Evolutionary conservation across 2,113 vertebrate genomes (phyloP), one percentile per base, ranked within the genome.

Genomic region (Tetraodon nigroviridis): DNA sequence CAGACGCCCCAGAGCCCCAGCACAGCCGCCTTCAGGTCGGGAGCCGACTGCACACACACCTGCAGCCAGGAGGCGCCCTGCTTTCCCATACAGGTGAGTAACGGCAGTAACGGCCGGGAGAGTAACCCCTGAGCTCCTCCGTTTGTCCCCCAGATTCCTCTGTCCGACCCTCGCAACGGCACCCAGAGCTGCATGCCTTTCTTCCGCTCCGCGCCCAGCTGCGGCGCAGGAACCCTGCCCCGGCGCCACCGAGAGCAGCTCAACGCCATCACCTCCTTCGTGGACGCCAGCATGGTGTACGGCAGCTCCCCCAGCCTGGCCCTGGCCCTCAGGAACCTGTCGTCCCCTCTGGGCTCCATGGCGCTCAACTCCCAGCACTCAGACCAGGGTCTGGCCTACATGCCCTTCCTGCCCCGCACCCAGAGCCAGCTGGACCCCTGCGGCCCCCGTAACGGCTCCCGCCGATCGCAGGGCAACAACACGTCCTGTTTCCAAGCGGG

Each of bases 241-340:
- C 74, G 58, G 8, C 79, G 29, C 21, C 87, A 71, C 18, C 68
- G 93, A 6, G 92, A 97, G 53, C 96, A 98, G 87, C 91, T 98
- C 69, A 96, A 95, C 0, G 86, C 90, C 0, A 92, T 96, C 81
- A 98, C 92, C 2, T 88, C 94, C 5, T 97, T 93, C n/a, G 69
- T 96, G 3, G 94, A 98, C 0, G 93, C 90, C 87, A 98, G 93
- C 3, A 79, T 90, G 79, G 93, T 97, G 7, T 98, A 97, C 0
- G 93, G 94, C 67, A 97, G 95, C 0, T 92, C 94, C 18, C 58
- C 40, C 1, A 13, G 60, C 0, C 27, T 92, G 57, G 92, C 92
- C 17, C 7, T 0, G 0, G 69, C 17, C 0, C 88, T 97, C 55
- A 88, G 93, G 7, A 89, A 95, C 66, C 49, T 0, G 0, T 82